Evolutionary conservation across 2,888 invertebrate species (phyloP), one percentile per base, ranked within the genome.

Genomic region (Hartigia nigra): DNA sequence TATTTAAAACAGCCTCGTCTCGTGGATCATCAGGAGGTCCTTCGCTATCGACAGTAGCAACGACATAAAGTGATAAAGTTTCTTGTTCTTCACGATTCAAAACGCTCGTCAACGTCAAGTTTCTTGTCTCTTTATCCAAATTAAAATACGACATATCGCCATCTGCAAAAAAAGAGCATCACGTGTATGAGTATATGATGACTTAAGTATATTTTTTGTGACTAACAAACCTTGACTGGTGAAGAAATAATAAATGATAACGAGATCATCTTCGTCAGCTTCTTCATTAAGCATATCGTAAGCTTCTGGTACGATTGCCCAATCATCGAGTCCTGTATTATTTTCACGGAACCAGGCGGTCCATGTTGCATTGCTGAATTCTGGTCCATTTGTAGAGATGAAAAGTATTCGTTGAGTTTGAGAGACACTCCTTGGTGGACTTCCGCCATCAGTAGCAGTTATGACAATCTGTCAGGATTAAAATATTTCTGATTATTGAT

Each of bases 11-110:
- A 4, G 91, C 88, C 69, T 88, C 89, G 34, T 91, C 89, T 11
- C 85, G 85, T 23, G 91, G 87, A 5, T 90, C 85, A 36, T 85
- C 81, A 55, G 85, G 82, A 12, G 87, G 88, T 23, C 88, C 88
- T 11, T 88, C 86, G 1, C 84, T 88, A 1, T 90, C 85, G 88
- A 93, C 93, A 79, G 93, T 92, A 9, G 94, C 94, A 0, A 92
- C 92, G 3, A 95, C 90, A 11, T 87, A 83, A 31, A 95, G 86
- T 0, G 85, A 88, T 86, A 94, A 92, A 1, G 84, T 82, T 0
- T 86, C 86, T 55, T 88, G 85, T 11, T 86, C 86, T 79, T 92
- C 92, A 75, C 94, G 93, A 88, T 94, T 92, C 83, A 95, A 88
- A 74, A 87, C 87, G 1, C 84, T 83, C 2, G 81, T 85, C 74